Conservation (phyloP, 1,140 invertebrate species). For the Eubasilissa regina region DNA sequence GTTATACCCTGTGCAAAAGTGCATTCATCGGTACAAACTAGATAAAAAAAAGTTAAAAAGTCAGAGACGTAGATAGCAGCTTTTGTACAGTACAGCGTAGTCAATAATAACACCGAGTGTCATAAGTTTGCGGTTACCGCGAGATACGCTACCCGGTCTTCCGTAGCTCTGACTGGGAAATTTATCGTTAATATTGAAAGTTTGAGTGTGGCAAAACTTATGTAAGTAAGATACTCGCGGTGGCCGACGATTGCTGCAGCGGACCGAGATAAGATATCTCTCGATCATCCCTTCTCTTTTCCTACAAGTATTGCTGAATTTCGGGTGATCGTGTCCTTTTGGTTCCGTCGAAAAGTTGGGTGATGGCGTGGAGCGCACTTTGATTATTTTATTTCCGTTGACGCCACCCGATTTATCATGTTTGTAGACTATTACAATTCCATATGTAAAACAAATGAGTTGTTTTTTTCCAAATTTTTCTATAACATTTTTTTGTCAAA, state of each 20-base stretch:
- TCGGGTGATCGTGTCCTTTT: neutral
- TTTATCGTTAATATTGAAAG: constrained; percentile 70
- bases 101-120: constrained; percentile 43
- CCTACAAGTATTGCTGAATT: neutral
- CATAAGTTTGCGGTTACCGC: constrained; percentile 35
- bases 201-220: constrained; percentile 56
- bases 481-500: too few species aligned
- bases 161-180: constrained; percentile 68
- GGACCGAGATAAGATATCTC: constrained; percentile 27
- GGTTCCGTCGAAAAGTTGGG: too few species aligned
- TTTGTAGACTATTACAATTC: too few species aligned
- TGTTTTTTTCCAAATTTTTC: too few species aligned
- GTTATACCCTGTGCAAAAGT: constrained; percentile 4
- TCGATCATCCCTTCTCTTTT: neutral
- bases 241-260: constrained; percentile 2
- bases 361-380: too few species aligned
- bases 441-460: too few species aligned
- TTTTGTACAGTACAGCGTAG: constrained; percentile 14
- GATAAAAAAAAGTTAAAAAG: constrained; percentile 35
- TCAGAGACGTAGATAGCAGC: constrained; percentile 19
- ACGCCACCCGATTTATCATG: too few species aligned
- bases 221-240: constrained; percentile 1
- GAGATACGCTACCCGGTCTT: constrained; percentile 48
- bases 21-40: constrained; percentile 17
- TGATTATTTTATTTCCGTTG: too few species aligned